phyloP scores from a whole-genome alignment of 2,797 vertebrate genomes.

The Hirundo rustica region DNA sequence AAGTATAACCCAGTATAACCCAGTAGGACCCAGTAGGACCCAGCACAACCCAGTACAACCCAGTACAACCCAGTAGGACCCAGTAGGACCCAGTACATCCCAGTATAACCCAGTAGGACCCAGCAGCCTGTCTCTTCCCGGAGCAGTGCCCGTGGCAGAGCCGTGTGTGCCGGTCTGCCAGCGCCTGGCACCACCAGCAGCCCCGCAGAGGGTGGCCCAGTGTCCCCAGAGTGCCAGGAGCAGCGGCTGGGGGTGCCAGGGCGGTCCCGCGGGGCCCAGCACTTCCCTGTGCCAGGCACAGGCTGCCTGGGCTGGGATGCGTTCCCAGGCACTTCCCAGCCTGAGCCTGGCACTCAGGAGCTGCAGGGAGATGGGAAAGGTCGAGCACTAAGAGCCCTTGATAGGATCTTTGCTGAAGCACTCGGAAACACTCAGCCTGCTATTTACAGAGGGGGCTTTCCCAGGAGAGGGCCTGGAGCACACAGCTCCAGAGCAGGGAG shows the following conservation, averaged over 20 bases:
- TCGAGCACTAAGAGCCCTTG: background rate
- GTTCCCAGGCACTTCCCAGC: background rate
- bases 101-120: background rate
- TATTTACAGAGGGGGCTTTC: background rate
- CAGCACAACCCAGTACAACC: too few relatives aligned
- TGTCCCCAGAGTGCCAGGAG: background rate
- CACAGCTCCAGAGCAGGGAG: background rate
- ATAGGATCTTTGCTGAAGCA: background rate
- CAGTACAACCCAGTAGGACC: background rate
- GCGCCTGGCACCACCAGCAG: background rate
- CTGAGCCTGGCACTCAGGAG: background rate
- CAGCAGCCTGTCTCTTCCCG: background rate
- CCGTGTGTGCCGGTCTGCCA: accelerated
- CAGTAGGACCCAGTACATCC: background rate
- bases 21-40: background rate
- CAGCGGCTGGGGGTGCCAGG: background rate
- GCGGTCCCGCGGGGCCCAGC: background rate
- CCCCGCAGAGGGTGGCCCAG: background rate
- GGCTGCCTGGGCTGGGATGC: background rate
- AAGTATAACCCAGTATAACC: too few relatives aligned
- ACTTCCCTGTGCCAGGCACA: background rate
- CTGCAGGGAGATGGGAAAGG: background rate
- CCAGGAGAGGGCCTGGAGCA: background rate
- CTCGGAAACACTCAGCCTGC: background rate
- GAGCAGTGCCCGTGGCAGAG: accelerated